phyloP scores from a whole-genome alignment of 2,113 vertebrate species.

The Struthidea cinerea region DNA sequence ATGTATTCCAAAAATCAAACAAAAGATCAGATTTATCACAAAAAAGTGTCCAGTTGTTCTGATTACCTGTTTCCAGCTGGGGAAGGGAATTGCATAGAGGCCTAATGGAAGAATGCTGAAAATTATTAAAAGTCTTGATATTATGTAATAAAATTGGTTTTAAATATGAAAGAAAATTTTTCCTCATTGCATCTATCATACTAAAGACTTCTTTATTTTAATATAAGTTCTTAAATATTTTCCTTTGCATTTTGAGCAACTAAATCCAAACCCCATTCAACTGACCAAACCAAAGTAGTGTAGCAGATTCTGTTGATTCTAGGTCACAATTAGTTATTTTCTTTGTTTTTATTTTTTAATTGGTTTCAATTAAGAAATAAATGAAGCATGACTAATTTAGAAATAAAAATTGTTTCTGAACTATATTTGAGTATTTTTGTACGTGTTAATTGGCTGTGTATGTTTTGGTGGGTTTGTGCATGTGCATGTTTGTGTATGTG shows the following conservation, averaged over 20 bases:
- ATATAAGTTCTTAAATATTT: not conserved
- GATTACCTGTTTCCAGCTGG: not conserved
- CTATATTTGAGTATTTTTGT: not conserved
- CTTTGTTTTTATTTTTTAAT: not conserved
- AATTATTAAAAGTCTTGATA: not conserved
- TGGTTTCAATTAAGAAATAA: not conserved
- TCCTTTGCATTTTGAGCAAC: not conserved
- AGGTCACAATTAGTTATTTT: not conserved
- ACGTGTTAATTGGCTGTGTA: not conserved
- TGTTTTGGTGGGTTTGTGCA: not conserved
- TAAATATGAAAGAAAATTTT: not conserved
- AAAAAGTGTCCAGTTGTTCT: not conserved
- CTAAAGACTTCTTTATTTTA: not conserved
- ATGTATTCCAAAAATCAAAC: not conserved
- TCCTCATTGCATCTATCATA: accelerated
- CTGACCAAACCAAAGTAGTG: not conserved
- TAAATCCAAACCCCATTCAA: not conserved
- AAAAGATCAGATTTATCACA: not conserved
- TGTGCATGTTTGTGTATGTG: not conserved
- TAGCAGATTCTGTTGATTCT: not conserved
- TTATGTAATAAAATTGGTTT: not conserved
- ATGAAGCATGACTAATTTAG: not conserved
- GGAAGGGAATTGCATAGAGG: not conserved
- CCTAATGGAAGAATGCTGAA: not conserved
- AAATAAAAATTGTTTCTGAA: not conserved